Conservation (phyloP, 2,888 invertebrate genomes). For the Bembecia ichneumoniformis region DNA sequence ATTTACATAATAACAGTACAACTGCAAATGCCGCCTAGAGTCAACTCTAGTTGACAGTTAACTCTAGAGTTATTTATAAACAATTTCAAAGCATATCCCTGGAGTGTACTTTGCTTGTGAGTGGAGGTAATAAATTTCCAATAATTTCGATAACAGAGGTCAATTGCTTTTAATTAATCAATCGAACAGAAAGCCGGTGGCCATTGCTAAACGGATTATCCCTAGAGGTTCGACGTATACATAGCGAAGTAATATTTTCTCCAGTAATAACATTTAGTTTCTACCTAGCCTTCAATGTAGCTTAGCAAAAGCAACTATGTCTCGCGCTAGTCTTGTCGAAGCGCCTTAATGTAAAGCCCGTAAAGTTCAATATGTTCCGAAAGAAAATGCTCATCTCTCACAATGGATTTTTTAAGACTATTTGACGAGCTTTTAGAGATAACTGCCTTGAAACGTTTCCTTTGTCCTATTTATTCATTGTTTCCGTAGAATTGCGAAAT, state of each 20-base stretch:
- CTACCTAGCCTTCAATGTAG: neutral
- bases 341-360: slow-evolving; percentile 13
- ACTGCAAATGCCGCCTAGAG: too few relatives aligned
- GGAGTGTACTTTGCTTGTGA: neutral
- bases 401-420: slow-evolving; percentile 46
- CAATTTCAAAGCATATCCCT: neutral
- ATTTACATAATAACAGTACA: too few relatives aligned
- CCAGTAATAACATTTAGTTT: slow-evolving; percentile 18
- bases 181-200: neutral
- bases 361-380: slow-evolving; percentile 21
- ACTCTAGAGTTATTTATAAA: too few relatives aligned
- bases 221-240: slow-evolving; percentile 2
- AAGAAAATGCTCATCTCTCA: slow-evolving; percentile 15
- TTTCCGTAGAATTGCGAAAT: slow-evolving; percentile 39
- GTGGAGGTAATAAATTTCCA: neutral
- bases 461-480: slow-evolving; percentile 59
- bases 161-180: neutral
- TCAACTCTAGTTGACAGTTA: too few relatives aligned
- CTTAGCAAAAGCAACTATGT: neutral
- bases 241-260: slow-evolving; percentile 22
- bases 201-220: neutral
- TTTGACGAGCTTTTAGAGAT: slow-evolving; percentile 61
- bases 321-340: slow-evolving; percentile 12
- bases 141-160: neutral
- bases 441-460: slow-evolving; percentile 53